Evolutionary conservation across 1,140 invertebrate species (phyloP), one percentile per base, ranked within the genome.

Genomic region (Andrena cerasifolii): DNA sequence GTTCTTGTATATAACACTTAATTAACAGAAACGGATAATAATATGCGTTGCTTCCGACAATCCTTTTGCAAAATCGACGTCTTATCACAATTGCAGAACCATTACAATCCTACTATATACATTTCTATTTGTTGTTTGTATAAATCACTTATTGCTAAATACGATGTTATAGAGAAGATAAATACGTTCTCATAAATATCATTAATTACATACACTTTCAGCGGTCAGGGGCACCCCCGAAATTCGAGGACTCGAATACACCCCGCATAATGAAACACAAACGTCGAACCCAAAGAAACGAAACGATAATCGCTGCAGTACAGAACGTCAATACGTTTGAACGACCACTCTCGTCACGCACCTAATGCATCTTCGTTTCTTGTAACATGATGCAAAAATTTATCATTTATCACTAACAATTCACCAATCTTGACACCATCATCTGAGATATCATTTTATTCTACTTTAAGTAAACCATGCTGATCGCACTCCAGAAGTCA

Each of bases 71-170:
- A 26, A 71, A 58, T 14, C 26, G 40, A 31, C 18, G 24, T n/a
- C n/a, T 47, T 61, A 45, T 58, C 43, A 61, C 36, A 59, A 71
- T 49, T 62, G 36, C 1, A 31, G 8, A 24, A 59, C 4, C 21
- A n/a, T 62, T 61, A 14, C 18, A 72, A 31, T 45, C 16, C 12
- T 58, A 58, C 12, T 51, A 72, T 62, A 33, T 72, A 62, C 31
- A 72, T 33, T 21, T 26, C 16, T 21, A 40, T 36, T 5, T 40
- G 3, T 40, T 40, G 36, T 40, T 40, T 40, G 36, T 40, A n/a
- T n/a, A 10, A 10, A 10, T 40, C 10, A 40, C 54, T 47, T 58
- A 70, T 21, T 16, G 8, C 7, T 45, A 31, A 58, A 43, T 21
- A 24, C 10, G 26, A 33, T 21, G n/a, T 31, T 28, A 45, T 18